Conservation (phyloP, 2,113 vertebrate genomes). For the Ciconia maguari region DNA sequence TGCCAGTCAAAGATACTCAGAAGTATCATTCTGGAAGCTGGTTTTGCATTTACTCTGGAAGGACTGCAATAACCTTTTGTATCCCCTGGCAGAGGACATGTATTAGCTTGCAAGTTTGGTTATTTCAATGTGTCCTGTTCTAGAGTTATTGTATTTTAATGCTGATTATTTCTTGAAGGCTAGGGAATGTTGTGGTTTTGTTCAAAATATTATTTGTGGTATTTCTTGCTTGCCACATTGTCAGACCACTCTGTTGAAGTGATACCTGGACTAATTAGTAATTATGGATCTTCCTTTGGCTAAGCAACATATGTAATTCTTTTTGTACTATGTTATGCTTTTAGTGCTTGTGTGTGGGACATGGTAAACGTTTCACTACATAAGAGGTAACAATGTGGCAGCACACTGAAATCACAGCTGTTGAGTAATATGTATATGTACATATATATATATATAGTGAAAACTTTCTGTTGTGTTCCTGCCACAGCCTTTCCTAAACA, state of each 20-base stretch:
- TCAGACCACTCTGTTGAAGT: background rate
- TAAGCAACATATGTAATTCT: background rate
- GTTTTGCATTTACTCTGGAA: background rate
- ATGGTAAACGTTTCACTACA: background rate
- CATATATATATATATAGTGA: background rate
- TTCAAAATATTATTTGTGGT: background rate
- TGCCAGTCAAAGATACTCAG: background rate
- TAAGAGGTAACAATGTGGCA: background rate
- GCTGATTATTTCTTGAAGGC: background rate
- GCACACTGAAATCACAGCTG: background rate
- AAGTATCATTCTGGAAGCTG: background rate
- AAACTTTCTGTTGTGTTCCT: background rate
- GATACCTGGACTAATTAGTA: background rate
- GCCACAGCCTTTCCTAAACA: background rate
- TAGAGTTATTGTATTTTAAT: background rate
- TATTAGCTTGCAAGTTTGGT: background rate
- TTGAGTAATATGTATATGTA: background rate
- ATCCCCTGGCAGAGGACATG: background rate
- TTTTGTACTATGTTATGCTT: background rate
- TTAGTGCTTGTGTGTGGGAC: background rate
- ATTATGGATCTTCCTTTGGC: background rate
- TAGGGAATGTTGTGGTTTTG: background rate
- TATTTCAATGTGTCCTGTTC: background rate
- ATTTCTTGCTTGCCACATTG: background rate
- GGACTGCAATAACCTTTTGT: background rate